Evolutionary conservation across 2,113 vertebrate genomes (phyloP), one percentile per base, ranked within the genome.

Genomic region (Siniperca knerii): DNA sequence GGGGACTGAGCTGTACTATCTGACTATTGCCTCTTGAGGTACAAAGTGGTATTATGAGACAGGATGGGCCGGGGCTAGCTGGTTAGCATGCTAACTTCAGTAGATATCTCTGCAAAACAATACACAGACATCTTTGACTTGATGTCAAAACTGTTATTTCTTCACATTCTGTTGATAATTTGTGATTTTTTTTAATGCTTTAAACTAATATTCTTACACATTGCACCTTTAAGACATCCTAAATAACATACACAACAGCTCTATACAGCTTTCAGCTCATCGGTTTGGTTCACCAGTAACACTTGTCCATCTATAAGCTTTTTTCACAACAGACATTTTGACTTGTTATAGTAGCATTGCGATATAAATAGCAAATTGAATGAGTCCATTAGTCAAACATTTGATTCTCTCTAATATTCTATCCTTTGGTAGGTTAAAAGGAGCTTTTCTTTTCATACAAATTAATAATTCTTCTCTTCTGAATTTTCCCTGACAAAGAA

Each of bases 301-400:
- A 29, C 29, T 29, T 29, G 29, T 29, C 29, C 29, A 29, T 61
- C 29, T 61, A 62, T 4, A 9, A 8, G 33, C 61, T 16, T 20
- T 37, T 37, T 20, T 4, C 33, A 35, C 33, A 20, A 15, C 29
- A 62, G 25, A 33, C 29, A 35, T 10, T 62, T 35, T 62, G 60
- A 20, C 16, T 20, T 61, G 25, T 29, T 57, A 50, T 16, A 48
- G 46, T 48, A 48, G 46, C 29, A 29, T 29, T 29, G 29, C 29
- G 1, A 29, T 29, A 29, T 29, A 29, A 29, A 29, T 29, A 29
- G 29, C 29, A 29, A 29, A 29, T 29, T 29, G 29, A 75, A 82
- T 71, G 60, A 75, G 12, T 33, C 12, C 42, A 76, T 84, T 68
- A 42, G 50, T 79, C 57, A 84, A 84, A 87, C 68, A 66, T 65